Base-by-base conservation (phyloP, 2,888 invertebrate genomes). In the Sarcophaga subvicina region DNA sequence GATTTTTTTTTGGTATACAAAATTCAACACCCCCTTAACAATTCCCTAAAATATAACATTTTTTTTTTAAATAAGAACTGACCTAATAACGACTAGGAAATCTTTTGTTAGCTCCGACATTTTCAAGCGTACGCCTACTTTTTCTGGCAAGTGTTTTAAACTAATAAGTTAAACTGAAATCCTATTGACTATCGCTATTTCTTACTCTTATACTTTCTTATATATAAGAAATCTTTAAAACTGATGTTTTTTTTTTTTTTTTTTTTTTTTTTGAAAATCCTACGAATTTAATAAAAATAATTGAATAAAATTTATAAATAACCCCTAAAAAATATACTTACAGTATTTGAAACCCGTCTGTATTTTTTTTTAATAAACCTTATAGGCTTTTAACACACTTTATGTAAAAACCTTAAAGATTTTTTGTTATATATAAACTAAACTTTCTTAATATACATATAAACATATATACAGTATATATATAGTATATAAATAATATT, bases 261-360 rank as follows among this genome's bases (percentile, higher is more conserved):
- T 49, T 54, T 14, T 54, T 54, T 54, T 59, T 63, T 73, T 70
- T 67, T 45, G 59, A 60, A 49, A 60, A 22, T 60, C 6, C 64
- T 37, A 37, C 37, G 37, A 37, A 37, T 37, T 37, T 64, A 76
- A 70, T 64, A 54, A 64, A 49, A 64, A 64, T 60, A 64, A 85
- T 80, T 84, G 75, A 81, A 77, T 79, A 76, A 78, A 82, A 81
- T 77, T 82, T 83, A 83, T 82, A 63, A 78, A 84, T 83, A 83
- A 87, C 82, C 82, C 84, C 83, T 86, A 20, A 47, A 20, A 76
- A 47, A 62, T 2, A 60, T 63, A 76, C 82, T 76, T 66, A 83
- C 71, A 72, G 49, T 80, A 72, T 76, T 77, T 83, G 37, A 37
- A 83, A 86, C 54, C 62, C 69, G 22, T 67, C 37, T 37, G 37